These are phyloP conservation scores for Agrotis clavis DNA, from an alignment of 2,888 invertebrate species.

Conservation along the genomic window DNA sequence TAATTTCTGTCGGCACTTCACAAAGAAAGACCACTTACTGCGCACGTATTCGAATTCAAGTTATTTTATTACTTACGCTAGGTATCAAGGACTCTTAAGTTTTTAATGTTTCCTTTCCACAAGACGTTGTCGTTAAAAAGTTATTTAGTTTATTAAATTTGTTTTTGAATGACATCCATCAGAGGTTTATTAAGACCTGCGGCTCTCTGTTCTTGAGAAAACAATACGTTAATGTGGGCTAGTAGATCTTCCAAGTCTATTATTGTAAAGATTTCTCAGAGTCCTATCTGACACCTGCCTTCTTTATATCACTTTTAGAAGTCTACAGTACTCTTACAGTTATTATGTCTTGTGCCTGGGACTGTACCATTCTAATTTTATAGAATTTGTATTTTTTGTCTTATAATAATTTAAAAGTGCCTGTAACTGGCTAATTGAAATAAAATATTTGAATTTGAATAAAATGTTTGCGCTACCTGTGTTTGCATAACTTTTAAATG, in stretches of 20 bases:
- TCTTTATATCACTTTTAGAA: too few relatives aligned
- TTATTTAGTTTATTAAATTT: slow-evolving; percentile 3
- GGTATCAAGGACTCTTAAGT: slow-evolving; percentile 8
- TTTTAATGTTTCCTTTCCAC: slow-evolving; percentile 41
- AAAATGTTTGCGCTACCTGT: too few relatives aligned
- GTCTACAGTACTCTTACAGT: too few relatives aligned
- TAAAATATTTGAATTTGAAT: too few relatives aligned
- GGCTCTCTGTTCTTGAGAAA: neutral
- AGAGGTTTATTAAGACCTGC: neutral
- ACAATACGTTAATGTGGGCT: neutral
- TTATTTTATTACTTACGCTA: slow-evolving; percentile 33
- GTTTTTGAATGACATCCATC: slow-evolving; percentile 8
- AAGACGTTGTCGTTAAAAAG: slow-evolving; percentile 8
- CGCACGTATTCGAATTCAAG: slow-evolving; percentile 7
- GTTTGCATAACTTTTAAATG: too few relatives aligned
- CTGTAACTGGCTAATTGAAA: too few relatives aligned
- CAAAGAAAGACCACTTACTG: slow-evolving; percentile 26
- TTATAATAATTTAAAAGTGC: too few relatives aligned
- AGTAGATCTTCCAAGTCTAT: slow-evolving; percentile 1
- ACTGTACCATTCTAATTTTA: too few relatives aligned
- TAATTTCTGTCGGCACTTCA: slow-evolving; percentile 36
- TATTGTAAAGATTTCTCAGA: neutral
- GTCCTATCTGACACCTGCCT: neutral
- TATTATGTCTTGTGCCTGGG: too few relatives aligned
- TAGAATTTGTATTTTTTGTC: too few relatives aligned